Evolutionary conservation across 2,888 invertebrate genomes (phyloP).

Genomic region (Zelleria hepariella): DNA sequence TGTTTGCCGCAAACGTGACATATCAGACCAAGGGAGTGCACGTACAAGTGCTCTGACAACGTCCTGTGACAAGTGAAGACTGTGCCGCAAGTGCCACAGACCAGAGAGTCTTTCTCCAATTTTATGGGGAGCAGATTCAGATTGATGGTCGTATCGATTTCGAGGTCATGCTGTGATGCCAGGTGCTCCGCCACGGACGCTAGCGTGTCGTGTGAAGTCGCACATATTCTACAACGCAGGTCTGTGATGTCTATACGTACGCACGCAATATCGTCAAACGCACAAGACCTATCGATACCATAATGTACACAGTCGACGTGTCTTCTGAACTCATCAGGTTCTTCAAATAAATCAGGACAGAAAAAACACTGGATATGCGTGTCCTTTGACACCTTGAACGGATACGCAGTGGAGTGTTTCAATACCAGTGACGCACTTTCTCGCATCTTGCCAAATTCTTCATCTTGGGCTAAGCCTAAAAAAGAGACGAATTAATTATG

Average conservation of each 20-base stretch:
- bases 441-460: background rate
- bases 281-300: constrained; percentile 2
- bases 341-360: constrained; percentile 6
- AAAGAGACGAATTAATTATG: background rate
- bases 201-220: background rate
- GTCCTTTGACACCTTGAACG: constrained; percentile 6
- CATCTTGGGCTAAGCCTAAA: background rate
- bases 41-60: background rate
- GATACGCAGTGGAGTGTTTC: constrained; percentile 7
- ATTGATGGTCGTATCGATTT: background rate
- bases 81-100: constrained; percentile 1
- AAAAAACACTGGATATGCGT: constrained; percentile 7
- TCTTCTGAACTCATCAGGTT: constrained; percentile 6
- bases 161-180: background rate
- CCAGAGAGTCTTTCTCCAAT: background rate
- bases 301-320: constrained; percentile 7
- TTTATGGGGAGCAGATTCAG: constrained; percentile 1
- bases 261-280: background rate
- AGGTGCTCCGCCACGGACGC: constrained; percentile 8
- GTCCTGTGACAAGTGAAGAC: background rate
- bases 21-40: background rate
- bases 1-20: constrained; percentile 10
- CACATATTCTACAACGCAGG: constrained; percentile 7
- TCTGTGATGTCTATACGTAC: constrained; percentile 9
- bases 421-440: constrained; percentile 1